Base-by-base conservation (phyloP, 2,888 invertebrate species). In the Lasioglossum lativentre region DNA sequence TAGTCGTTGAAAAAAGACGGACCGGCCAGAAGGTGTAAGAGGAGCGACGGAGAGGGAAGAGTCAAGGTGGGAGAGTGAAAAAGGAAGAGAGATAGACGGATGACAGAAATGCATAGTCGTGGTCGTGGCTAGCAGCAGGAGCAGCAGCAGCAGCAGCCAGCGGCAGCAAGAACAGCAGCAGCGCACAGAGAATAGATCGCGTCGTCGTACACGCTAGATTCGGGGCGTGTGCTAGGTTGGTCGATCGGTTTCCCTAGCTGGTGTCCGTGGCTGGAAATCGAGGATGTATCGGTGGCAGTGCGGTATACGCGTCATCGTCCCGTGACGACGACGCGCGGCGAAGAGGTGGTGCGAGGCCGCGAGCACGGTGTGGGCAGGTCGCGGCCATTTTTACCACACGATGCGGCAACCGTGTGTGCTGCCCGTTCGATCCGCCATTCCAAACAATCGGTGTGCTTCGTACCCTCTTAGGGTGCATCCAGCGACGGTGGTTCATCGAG, bases 381-480 rank as follows among this genome's bases (percentile, higher is more conserved):
- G 96, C 96, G 96, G 96, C 96, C 96, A 96, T 96, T 96, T 94
- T 96, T 96, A 96, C 96, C 96, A 96, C 96, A 96, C 96, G 96
- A 96, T 96, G 96, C 96, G 96, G 96, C 96, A 96, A 96, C 96
- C 96, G 96, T 96, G 96, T 96, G 96, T 96, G 96, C 96, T 96
- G 96, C 96, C 91, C 90, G 92, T 94, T 94, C 94, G 93, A 93
- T 96, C 97, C 97, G 97, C 97, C 97, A 97, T 97, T 96, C 96
- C 96, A 96, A 96, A 96, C 96, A 96, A 96, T 96, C 95, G 93
- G 96, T 96, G 96, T 86, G 86, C 96, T 96, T 89, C 92, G 92
- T 90, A 92, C 92, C 92, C 96, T 96, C 96, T 95, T 96, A 96
- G 96, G 95, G 96, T 96, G 96, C 95, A 96, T 96, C 96, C 96